A percentile compares a stretch with the other conserved stretches of the same genome.
Evolutionary conservation across 2,797 vertebrate species (phyloP).

Genomic region (Eptatretus atami): DNA sequence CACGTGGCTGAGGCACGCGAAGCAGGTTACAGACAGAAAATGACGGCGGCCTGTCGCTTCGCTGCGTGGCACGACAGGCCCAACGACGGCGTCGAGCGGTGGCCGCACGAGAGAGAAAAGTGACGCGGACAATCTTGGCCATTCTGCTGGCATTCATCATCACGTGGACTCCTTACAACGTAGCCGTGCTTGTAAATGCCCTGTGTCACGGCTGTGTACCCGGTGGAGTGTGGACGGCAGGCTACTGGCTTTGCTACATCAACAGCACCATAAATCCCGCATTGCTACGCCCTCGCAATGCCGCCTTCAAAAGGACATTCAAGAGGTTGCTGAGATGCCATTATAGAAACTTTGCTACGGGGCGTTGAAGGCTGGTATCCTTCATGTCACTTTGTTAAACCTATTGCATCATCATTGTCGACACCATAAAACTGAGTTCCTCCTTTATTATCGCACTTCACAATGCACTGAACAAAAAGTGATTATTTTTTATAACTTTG

Average conservation of each 20-base stretch:
- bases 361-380: not conserved
- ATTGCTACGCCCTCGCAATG: slow-evolving; percentile 83
- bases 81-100: slow-evolving; percentile 50
- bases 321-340: slow-evolving; percentile 92
- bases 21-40: slow-evolving; percentile 27
- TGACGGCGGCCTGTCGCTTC: slow-evolving; percentile 44
- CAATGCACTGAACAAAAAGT: too few species aligned
- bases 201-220: slow-evolving; percentile 84
- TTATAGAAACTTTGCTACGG: slow-evolving; percentile 43
- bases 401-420: too few species aligned
- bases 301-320: slow-evolving; percentile 96
- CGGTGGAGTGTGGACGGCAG: slow-evolving; percentile 76
- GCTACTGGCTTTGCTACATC: slow-evolving; percentile 98
- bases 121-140: slow-evolving; percentile 87
- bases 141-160: slow-evolving; percentile 86
- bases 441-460: too few species aligned
- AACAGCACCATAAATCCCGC: slow-evolving; percentile 97
- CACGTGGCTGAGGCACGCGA: slow-evolving; percentile 25
- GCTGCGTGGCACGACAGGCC: slow-evolving; percentile 87
- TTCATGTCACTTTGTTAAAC: too few species aligned
- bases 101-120: slow-evolving; percentile 78
- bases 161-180: slow-evolving; percentile 95
- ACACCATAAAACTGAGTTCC: too few species aligned
- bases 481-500: too few species aligned
- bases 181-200: slow-evolving; percentile 95